Conservation (phyloP, 2,888 invertebrate species). For the Calliopum simillimum region DNA sequence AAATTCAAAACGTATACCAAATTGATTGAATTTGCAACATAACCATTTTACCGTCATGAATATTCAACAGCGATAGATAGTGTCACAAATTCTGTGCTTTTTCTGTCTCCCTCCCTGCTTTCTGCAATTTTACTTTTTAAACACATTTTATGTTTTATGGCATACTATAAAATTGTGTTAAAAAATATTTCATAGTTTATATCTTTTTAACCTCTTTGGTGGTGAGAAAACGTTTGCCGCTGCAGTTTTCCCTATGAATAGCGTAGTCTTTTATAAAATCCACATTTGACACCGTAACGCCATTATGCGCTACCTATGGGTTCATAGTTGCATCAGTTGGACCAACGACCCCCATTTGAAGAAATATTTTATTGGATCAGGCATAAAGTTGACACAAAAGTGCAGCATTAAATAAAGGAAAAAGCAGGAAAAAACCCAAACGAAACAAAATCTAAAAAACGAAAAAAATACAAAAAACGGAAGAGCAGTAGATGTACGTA, state of each 20-base stretch:
- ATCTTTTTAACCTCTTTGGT: not conserved
- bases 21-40: constrained; percentile 16
- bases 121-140: too few relatives aligned
- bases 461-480: too few relatives aligned
- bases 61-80: constrained; percentile 13
- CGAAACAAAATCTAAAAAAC: not conserved
- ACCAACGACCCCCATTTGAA: not conserved
- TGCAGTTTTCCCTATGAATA: not conserved
- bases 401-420: not conserved
- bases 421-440: not conserved
- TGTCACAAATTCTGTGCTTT: too few relatives aligned
- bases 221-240: not conserved
- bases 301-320: not conserved
- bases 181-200: constrained; percentile 7
- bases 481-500: too few relatives aligned
- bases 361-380: constrained; percentile 16
- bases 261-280: not conserved
- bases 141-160: not conserved
- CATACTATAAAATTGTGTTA: not conserved
- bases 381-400: constrained; percentile 14
- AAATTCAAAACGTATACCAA: constrained; percentile 4
- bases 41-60: constrained; percentile 17
- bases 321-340: not conserved
- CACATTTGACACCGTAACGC: constrained; percentile 8
- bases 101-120: too few relatives aligned